Percentiles rank a stretch among this genome's conserved stretches.
Evolutionary conservation across 2,797 vertebrate species (phyloP).

Genomic region (Pseudopleuronectes americanus): DNA sequence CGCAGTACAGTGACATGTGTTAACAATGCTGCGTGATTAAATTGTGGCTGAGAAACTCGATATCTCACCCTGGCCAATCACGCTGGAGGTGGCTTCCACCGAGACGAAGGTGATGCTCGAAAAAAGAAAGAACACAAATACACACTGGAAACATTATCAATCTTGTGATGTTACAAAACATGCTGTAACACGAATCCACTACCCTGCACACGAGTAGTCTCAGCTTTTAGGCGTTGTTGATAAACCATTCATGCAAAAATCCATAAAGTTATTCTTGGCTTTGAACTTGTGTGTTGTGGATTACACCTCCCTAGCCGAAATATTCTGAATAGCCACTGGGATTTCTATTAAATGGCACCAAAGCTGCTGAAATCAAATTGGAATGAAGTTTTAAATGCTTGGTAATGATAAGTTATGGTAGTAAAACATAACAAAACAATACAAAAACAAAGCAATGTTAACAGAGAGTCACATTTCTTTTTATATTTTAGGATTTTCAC

Average conservation of each 20-base stretch:
- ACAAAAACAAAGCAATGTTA: too few species aligned
- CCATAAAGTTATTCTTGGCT: neutral
- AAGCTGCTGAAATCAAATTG: neutral
- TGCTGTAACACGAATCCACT: neutral
- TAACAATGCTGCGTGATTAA: slow-evolving; percentile 81
- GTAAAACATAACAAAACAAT: too few species aligned
- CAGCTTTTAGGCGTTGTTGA: neutral
- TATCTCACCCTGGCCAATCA: slow-evolving; percentile 50
- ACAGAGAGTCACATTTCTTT: too few species aligned
- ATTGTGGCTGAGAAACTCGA: slow-evolving; percentile 70
- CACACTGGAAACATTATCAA: neutral
- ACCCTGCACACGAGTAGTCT: neutral
- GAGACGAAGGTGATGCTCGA: neutral
- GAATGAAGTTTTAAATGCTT: too few species aligned
- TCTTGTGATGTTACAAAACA: neutral
- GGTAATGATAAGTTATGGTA: too few species aligned
- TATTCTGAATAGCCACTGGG: neutral
- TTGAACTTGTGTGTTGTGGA: neutral
- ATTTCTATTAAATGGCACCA: neutral
- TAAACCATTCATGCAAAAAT: neutral
- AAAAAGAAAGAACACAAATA: neutral
- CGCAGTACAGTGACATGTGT: slow-evolving; percentile 77
- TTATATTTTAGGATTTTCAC: too few species aligned
- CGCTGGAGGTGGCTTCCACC: slow-evolving; percentile 44
- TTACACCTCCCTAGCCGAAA: too few species aligned